These are phyloP conservation scores for Trachops cirrhosus DNA, from an alignment of 2,797 vertebrate genomes.

Conservation along the genomic window DNA sequence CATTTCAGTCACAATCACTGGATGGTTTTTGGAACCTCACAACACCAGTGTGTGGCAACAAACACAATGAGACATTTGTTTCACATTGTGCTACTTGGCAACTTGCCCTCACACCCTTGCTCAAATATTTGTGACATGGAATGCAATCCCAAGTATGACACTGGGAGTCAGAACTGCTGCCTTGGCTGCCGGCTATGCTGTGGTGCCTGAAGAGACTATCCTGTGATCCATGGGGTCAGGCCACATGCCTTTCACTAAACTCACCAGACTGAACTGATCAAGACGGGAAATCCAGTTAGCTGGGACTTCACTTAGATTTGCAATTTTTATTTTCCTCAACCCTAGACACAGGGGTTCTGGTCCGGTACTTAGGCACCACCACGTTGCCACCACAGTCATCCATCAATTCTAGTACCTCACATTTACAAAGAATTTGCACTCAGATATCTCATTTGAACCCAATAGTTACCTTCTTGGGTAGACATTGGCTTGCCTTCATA, in stretches of 20 bases:
- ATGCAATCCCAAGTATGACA: conserved; percentile 2
- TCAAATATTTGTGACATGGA: conserved; percentile 61
- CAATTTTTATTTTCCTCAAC: background rate
- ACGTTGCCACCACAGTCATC: background rate
- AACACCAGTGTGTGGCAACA: background rate
- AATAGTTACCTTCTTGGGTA: background rate
- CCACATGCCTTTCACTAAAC: background rate
- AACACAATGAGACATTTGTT: conserved; percentile 66
- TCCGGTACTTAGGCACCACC: background rate
- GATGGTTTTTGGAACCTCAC: conserved; percentile 16
- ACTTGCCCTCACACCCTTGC: conserved; percentile 44
- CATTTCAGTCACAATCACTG: background rate
- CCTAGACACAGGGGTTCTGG: background rate
- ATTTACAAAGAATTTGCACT: background rate
- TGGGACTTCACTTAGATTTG: background rate
- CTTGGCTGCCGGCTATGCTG: accelerated
- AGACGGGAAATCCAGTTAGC: background rate
- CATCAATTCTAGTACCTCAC: background rate
- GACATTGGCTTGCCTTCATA: background rate
- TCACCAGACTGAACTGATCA: background rate
- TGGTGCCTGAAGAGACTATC: background rate
- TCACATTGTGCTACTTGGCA: conserved; percentile 48
- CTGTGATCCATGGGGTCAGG: background rate
- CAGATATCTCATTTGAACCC: background rate
- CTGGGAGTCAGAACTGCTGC: background rate